Evolutionary conservation across 2,888 invertebrate genomes (phyloP).

Genomic region (Lycaena phlaeas): DNA sequence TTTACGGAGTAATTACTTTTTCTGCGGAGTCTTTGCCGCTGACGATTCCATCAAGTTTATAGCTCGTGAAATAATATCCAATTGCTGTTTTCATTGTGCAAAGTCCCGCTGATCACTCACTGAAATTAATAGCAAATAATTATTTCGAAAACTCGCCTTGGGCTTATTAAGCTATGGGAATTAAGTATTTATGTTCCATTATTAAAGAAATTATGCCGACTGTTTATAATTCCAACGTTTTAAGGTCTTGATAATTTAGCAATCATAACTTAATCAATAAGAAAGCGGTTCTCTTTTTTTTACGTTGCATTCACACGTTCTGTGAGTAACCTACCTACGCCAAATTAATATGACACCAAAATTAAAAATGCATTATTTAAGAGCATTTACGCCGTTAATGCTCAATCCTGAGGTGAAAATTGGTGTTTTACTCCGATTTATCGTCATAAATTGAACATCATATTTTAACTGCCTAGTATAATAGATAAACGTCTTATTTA

Average conservation of each 20-base stretch:
- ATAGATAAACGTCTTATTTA: too few species aligned
- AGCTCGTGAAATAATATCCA: conserved; percentile 4
- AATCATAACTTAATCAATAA: too few species aligned
- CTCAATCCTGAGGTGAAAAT: too few species aligned
- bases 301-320: too few species aligned
- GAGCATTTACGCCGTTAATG: too few species aligned
- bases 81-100: conserved; percentile 20
- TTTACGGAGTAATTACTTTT: conserved; percentile 8
- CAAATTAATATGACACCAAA: too few species aligned
- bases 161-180: conserved; percentile 18
- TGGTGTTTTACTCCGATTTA: too few species aligned
- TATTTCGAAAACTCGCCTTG: conserved; percentile 22
- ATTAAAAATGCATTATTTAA: too few species aligned
- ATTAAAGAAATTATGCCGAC: conserved; percentile 7
- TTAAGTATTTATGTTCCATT: background rate
- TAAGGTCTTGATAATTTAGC: background rate
- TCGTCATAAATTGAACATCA: too few species aligned
- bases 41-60: conserved; percentile 7
- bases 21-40: conserved; percentile 3
- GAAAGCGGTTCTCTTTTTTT: too few species aligned
- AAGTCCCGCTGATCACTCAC: conserved; percentile 23
- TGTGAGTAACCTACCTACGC: too few species aligned
- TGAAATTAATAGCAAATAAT: conserved; percentile 26
- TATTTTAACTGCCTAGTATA: too few species aligned
- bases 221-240: background rate